These are phyloP conservation scores for Ormia ochracea DNA, from an alignment of 2,888 invertebrate species.

Conservation along the genomic window DNA sequence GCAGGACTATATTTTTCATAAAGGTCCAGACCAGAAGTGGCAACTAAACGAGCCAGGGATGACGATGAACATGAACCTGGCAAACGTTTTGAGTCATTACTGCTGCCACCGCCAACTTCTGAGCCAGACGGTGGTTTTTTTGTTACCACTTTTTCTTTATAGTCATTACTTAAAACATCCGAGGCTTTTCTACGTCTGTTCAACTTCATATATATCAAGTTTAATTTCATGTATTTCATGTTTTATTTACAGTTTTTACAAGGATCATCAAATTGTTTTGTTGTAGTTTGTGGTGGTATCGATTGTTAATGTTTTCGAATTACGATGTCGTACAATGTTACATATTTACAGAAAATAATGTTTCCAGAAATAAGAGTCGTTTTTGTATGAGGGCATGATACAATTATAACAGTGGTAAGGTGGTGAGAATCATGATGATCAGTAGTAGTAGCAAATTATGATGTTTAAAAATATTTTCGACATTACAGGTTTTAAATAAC, in stretches of 20 bases:
- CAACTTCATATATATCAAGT: constrained; percentile 43
- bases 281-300: constrained; percentile 41
- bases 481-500: constrained; percentile 38
- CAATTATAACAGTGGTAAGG: constrained; percentile 38
- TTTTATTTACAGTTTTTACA: constrained; percentile 56
- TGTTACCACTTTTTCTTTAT: constrained; percentile 61
- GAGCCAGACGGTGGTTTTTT: constrained; percentile 64
- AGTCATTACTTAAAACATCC: constrained; percentile 65
- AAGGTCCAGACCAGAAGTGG: constrained; percentile 82
- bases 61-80: constrained; percentile 76
- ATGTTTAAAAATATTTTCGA: constrained; percentile 22
- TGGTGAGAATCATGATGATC: constrained; percentile 27
- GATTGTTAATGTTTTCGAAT: constrained; percentile 45
- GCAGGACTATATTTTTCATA: constrained; percentile 87
- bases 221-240: constrained; percentile 8
- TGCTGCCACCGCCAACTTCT: constrained; percentile 66
- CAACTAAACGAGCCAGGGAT: constrained; percentile 78
- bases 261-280: constrained; percentile 55
- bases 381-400: constrained; percentile 43
- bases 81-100: constrained; percentile 69
- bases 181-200: constrained; percentile 59
- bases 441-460: constrained; percentile 49
- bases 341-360: constrained; percentile 58
- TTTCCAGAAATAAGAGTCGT: constrained; percentile 49
- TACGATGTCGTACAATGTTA: constrained; percentile 50